Evolutionary conservation across 2,113 vertebrate genomes (phyloP), one percentile per base, ranked within the genome.

Genomic region (Lichenostomus cassidix): DNA sequence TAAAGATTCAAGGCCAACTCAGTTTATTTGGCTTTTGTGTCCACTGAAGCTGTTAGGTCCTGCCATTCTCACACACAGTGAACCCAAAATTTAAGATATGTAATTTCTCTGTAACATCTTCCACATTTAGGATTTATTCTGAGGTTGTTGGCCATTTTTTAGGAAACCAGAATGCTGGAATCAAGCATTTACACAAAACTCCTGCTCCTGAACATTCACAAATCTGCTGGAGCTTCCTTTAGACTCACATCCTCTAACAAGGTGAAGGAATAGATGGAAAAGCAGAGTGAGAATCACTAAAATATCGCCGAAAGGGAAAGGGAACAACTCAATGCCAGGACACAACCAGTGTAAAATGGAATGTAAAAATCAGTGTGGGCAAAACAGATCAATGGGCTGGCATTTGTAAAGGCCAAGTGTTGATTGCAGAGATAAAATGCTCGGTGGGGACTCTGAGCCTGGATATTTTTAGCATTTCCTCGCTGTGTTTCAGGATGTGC

Each of bases 401-500:
- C 41, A 60, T 90, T 92, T 94, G 87, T 39, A 89, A 83, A 94
- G 92, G 92, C 41, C 91, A 44, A 68, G 83, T 55, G 83, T 85
- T 91, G 71, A 74, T 68, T 71, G 68, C 27, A 71, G 79, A 31
- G 62, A 42, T 78, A 49, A 89, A 92, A 71, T 7, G 23, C 74
- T 24, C 27, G 11, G 0, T 83, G 76, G 79, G 83, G 59, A 65
- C 64, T 70, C 70, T 33, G 60, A 79, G 35, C 47, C 60, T 53
- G 17, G 73, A 42, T 93, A 93, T 94, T 95, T 90, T 94, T 96
- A 94, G 83, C 65, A 5, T 76, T 94, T 82, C 85, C 67, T 93
- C 29, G 3, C 82, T 16, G 41, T 46, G 63, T 80, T 83, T 69
- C 75, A 89, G 81, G 92, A 42, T 83, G 70, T 76, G 63, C 83